A percentile compares a stretch with the other conserved stretches of the same genome.
phyloP scores from a whole-genome alignment of 2,888 invertebrate genomes.

The Scaptomyza caliginosa region DNA sequence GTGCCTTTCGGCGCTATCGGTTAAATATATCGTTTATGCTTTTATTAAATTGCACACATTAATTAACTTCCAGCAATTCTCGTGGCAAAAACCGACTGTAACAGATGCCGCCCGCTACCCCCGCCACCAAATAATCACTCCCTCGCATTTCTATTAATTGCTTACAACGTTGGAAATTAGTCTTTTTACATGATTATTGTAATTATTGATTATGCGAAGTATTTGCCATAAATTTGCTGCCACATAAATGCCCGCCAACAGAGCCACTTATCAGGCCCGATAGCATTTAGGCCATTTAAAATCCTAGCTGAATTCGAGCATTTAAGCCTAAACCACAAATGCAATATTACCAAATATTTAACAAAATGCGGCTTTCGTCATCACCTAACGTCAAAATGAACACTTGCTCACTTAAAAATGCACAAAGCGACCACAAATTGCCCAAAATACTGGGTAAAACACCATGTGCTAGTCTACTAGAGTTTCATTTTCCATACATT shows the following conservation, averaged over 20 bases:
- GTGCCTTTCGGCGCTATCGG: conserved; percentile 31
- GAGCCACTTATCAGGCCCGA: conserved; percentile 17
- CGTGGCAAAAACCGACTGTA: conserved; percentile 16
- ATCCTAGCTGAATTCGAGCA: neutral
- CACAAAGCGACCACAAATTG: conserved; percentile 21
- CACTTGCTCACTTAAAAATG: conserved; percentile 7
- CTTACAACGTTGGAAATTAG: conserved; percentile 55
- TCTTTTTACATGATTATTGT: conserved; percentile 59
- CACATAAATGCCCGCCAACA: conserved; percentile 16
- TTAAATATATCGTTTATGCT: conserved; percentile 77
- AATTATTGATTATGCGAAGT: conserved; percentile 55
- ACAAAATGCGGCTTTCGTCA: conserved; percentile 8
- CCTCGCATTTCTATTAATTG: conserved; percentile 54
- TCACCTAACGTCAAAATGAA: neutral
- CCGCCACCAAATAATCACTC: neutral
- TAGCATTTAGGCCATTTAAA: neutral
- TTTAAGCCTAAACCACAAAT: conserved; percentile 13
- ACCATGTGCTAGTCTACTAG: too few relatives aligned
- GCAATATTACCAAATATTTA: conserved; percentile 38
- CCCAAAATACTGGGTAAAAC: neutral
- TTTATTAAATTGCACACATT: conserved; percentile 76
- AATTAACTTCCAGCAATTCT: conserved; percentile 60
- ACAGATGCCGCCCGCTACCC: conserved; percentile 21
- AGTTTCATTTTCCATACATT: too few relatives aligned
- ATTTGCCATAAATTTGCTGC: conserved; percentile 48